A percentile compares a stretch with the other conserved stretches of the same genome.
phyloP scores from a whole-genome alignment of 2,888 invertebrate species.

The Dascillus cervinus region DNA sequence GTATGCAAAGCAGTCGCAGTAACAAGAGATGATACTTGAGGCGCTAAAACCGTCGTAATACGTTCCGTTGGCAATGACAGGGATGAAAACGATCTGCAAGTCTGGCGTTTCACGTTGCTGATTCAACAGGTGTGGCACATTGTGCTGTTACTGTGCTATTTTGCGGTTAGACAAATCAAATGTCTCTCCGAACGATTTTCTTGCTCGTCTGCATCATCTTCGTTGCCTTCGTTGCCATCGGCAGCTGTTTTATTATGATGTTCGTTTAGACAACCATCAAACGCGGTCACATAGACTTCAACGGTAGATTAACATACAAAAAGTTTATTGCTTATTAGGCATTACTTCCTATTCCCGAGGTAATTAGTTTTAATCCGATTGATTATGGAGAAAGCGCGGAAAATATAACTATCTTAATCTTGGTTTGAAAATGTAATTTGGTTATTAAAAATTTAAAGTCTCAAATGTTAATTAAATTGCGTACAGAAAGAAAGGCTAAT shows the following conservation, averaged over 20 bases:
- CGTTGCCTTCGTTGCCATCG: no score
- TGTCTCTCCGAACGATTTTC: no score
- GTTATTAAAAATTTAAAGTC: conserved; percentile 44
- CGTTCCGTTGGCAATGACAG: conserved; percentile 11
- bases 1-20: conserved; percentile 5
- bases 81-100: conserved; percentile 20
- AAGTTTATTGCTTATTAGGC: no score
- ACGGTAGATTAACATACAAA: no score
- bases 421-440: conserved; percentile 31
- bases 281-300: no score
- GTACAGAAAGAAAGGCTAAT: conserved; percentile 42
- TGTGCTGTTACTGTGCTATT: conserved; percentile 12
- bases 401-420: conserved; percentile 15
- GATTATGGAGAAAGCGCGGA: conserved; percentile 11
- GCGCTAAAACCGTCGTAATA: conserved; percentile 6
- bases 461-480: conserved; percentile 45
- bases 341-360: no score
- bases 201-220: no score
- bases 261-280: no score
- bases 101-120: conserved; percentile 13
- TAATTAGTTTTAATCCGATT: conserved; percentile 12
- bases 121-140: conserved; percentile 21
- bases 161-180: conserved; percentile 14
- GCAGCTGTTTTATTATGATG: no score
- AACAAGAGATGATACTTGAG: conserved; percentile 1